phyloP scores from a whole-genome alignment of 2,888 invertebrate genomes.

The Leuctra nigra region DNA sequence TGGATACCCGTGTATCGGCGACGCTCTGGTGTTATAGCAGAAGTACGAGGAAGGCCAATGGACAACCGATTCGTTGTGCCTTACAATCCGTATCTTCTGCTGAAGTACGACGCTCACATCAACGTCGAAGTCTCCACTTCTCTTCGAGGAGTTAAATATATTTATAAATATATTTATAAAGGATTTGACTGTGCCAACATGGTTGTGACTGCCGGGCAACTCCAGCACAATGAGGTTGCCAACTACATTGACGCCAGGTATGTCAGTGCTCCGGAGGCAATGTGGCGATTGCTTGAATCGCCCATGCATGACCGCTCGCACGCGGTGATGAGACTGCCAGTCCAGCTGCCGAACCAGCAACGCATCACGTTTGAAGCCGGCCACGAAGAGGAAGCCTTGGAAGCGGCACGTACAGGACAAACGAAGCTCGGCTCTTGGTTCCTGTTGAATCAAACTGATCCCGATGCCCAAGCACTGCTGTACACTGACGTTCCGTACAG shows the following conservation, averaged over 20 bases:
- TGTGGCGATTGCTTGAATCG: not conserved
- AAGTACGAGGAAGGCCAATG: slow-evolving; percentile 15
- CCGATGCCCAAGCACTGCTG: not conserved
- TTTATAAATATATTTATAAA: slow-evolving; percentile 32
- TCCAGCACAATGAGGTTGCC: not conserved
- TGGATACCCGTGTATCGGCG: slow-evolving; percentile 36
- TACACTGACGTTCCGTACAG: not conserved
- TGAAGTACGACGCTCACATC: slow-evolving; percentile 37
- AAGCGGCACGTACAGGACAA: not conserved
- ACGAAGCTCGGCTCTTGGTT: slow-evolving; percentile 13
- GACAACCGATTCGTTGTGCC: slow-evolving; percentile 38
- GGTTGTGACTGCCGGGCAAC: not conserved
- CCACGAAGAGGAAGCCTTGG: not conserved
- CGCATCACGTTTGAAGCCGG: not conserved
- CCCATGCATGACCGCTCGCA: not conserved
- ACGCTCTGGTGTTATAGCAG: slow-evolving; percentile 18
- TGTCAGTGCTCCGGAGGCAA: not conserved
- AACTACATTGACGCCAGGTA: not conserved
- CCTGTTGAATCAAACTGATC: not conserved
- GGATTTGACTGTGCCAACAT: slow-evolving; percentile 30
- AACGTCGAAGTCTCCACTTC: slow-evolving; percentile 35
- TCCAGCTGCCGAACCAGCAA: not conserved
- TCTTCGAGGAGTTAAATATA: slow-evolving; percentile 27
- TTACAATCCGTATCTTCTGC: slow-evolving; percentile 35
- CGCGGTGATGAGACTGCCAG: not conserved